These are phyloP conservation scores for Lagopus muta DNA, from an alignment of 2,113 vertebrate genomes.

Conservation along the genomic window DNA sequence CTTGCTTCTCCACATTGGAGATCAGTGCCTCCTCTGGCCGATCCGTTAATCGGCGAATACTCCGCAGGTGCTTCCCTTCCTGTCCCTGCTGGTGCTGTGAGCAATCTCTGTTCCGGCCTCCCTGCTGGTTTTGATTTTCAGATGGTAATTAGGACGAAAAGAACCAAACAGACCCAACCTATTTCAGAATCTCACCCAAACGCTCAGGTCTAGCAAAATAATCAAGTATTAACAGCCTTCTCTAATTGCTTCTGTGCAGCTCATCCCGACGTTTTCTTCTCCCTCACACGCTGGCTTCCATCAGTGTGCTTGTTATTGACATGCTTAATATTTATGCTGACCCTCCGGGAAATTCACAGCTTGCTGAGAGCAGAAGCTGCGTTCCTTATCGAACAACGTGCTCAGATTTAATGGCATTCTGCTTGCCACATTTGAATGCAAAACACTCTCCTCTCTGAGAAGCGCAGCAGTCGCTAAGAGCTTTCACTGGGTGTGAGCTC, in stretches of 20 bases:
- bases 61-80: background rate
- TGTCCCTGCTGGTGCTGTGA: background rate
- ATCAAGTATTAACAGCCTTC: constrained; percentile 47
- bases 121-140: constrained; percentile 33
- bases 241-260: constrained; percentile 38
- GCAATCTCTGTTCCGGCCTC: background rate
- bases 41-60: background rate
- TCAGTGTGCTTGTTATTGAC: constrained; percentile 33
- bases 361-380: constrained; percentile 54
- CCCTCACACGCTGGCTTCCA: background rate
- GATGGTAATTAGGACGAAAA: background rate
- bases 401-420: constrained; percentile 42
- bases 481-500: background rate
- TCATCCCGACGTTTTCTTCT: constrained; percentile 9
- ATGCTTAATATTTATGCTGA: constrained; percentile 60
- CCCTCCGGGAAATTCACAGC: constrained; percentile 54
- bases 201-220: background rate
- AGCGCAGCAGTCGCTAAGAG: background rate
- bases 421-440: constrained; percentile 27
- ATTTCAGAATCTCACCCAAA: background rate
- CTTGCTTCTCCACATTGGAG: background rate
- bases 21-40: background rate
- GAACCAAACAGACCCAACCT: background rate
- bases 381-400: constrained; percentile 31
- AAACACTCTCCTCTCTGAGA: constrained; percentile 1